phyloP scores from a whole-genome alignment of 2,888 invertebrate genomes.

The Mimachlamys varia region DNA sequence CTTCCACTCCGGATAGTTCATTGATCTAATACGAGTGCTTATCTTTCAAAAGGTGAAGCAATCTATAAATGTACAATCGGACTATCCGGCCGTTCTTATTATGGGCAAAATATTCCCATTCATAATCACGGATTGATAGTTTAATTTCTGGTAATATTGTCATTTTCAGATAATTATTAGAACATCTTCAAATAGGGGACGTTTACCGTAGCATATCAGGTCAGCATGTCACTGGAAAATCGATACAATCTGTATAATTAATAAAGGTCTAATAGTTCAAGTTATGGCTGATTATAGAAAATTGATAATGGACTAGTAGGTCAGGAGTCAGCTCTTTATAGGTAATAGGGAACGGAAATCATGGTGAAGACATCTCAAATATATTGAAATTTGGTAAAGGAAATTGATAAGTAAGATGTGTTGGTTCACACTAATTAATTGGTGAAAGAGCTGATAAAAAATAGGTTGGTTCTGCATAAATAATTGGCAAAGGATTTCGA shows the following conservation, averaged over 20 bases:
- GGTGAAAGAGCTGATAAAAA: too few relatives aligned
- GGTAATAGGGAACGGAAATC: too few relatives aligned
- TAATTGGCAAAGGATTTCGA: too few relatives aligned
- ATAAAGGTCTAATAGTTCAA: neutral
- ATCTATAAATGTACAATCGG: neutral
- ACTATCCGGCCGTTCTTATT: neutral
- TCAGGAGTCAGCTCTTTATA: too few relatives aligned
- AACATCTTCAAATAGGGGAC: neutral
- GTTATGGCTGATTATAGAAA: neutral
- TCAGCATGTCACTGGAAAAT: neutral
- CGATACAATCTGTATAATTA: neutral
- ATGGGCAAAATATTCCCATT: neutral
- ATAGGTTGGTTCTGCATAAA: too few relatives aligned
- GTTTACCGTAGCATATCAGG: neutral
- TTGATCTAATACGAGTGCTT: neutral
- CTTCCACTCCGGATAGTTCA: neutral
- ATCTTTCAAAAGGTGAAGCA: neutral
- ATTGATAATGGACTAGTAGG: too few relatives aligned
- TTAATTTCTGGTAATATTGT: slow-evolving; percentile 1
- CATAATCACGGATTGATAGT: neutral
- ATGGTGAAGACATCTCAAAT: too few relatives aligned
- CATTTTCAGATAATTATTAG: neutral
- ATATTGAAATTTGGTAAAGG: too few relatives aligned
- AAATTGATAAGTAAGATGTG: too few relatives aligned
- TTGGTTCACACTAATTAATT: too few relatives aligned